These are phyloP conservation scores for Sinocyclocheilus anophthalmus DNA, from an alignment of 2,113 vertebrate genomes.

Conservation along the genomic window DNA sequence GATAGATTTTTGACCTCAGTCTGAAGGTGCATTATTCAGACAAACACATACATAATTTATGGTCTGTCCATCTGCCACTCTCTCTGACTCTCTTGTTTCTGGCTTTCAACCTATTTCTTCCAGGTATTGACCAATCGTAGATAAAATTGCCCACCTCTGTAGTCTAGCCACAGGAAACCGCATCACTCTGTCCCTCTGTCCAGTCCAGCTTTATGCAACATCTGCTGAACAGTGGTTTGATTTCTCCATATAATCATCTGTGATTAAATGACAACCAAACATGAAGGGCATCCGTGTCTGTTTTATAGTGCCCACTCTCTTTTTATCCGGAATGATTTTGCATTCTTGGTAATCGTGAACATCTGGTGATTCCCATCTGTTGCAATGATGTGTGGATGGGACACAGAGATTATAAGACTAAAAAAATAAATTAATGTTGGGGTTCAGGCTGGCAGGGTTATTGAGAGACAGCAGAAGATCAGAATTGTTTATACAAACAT, in stretches of 20 bases:
- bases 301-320: conserved; percentile 47
- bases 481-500: not conserved
- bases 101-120: not conserved
- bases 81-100: not conserved
- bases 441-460: conserved; percentile 5
- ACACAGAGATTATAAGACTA: conserved; percentile 61
- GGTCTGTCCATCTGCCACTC: conserved; percentile 2
- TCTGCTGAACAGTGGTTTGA: conserved; percentile 63
- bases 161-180: not conserved
- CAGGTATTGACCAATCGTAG: not conserved
- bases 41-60: conserved; percentile 9
- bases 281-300: conserved; percentile 61
- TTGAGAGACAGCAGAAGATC: conserved; percentile 31
- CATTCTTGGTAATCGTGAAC: conserved; percentile 72
- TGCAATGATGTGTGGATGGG: conserved; percentile 54
- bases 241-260: conserved; percentile 57
- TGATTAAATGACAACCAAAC: conserved; percentile 61
- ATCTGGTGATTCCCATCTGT: conserved; percentile 74
- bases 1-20: not conserved
- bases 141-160: not conserved
- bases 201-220: conserved; percentile 69
- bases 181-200: conserved; percentile 46
- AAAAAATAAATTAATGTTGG: conserved; percentile 52
- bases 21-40: conserved; percentile 15
- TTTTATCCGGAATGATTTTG: conserved; percentile 66